A percentile compares a stretch with the other conserved stretches of the same genome.
These are phyloP conservation scores for Littorina saxatilis DNA, from an alignment of 1,140 invertebrate species.

Conservation along the genomic window DNA sequence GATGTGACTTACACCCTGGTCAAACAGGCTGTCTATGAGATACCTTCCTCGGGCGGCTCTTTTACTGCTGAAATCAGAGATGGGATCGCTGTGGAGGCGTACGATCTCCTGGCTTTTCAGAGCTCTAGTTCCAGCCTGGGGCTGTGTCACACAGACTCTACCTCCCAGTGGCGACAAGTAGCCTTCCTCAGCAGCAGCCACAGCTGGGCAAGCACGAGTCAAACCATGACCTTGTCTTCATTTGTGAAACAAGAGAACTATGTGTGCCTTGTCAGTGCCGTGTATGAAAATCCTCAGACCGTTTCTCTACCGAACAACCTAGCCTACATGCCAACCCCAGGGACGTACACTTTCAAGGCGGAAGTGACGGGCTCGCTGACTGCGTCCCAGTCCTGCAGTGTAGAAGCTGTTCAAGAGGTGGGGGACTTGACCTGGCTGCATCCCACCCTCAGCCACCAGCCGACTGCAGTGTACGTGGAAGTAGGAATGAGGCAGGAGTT, in stretches of 20 bases:
- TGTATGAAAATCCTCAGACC: not conserved
- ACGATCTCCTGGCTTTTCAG: constrained; percentile 48
- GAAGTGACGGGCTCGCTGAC: not conserved
- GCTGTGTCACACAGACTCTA: constrained; percentile 7
- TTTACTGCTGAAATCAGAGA: not conserved
- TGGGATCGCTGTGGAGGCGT: constrained; percentile 32
- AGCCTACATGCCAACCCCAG: constrained; percentile 26
- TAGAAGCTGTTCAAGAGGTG: constrained; percentile 37
- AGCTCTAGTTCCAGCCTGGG: not conserved
- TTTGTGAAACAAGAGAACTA: constrained; percentile 13
- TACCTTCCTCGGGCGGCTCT: constrained; percentile 18
- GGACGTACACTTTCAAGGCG: constrained; percentile 37
- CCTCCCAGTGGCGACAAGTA: constrained; percentile 38
- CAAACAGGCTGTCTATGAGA: constrained; percentile 12
- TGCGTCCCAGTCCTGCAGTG: constrained; percentile 24
- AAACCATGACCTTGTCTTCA: not conserved
- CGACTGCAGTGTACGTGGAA: constrained; percentile 33
- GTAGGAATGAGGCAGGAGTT: constrained; percentile 33
- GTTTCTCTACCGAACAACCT: constrained; percentile 7
- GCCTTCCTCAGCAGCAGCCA: not conserved
- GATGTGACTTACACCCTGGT: constrained; percentile 9
- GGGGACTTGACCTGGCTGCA: constrained; percentile 46
- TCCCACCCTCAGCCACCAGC: constrained; percentile 31
- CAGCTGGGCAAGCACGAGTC: constrained; percentile 6
- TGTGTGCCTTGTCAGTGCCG: constrained; percentile 41